Conservation (phyloP, 2,888 invertebrate species). For the Atrina japonica region DNA sequence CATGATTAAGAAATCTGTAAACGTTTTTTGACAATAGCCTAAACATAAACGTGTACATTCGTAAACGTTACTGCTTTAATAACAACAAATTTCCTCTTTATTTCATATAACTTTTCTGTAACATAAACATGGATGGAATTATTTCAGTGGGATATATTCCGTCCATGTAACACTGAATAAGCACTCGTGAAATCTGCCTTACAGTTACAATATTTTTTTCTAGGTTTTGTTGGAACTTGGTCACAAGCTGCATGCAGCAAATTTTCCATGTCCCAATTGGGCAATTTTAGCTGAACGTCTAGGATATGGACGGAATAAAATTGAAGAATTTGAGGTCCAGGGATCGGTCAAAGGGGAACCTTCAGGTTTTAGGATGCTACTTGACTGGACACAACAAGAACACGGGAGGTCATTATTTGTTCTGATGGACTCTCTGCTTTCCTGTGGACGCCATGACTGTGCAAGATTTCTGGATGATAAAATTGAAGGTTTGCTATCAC, state of each 20-base stretch:
- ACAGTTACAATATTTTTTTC: too few relatives aligned
- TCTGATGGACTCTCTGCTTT: slow-evolving; percentile 16
- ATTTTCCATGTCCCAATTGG: slow-evolving; percentile 24
- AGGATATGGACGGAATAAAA: slow-evolving; percentile 21
- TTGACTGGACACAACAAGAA: slow-evolving; percentile 32
- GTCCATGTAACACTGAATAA: too few relatives aligned
- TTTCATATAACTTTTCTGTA: too few relatives aligned
- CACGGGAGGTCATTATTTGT: slow-evolving; percentile 25
- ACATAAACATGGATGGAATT: too few relatives aligned
- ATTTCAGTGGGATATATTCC: too few relatives aligned
- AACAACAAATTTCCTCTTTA: too few relatives aligned
- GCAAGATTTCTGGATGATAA: slow-evolving; percentile 10
- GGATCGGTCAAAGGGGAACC: slow-evolving; percentile 7
- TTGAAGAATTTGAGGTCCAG: slow-evolving; percentile 27
- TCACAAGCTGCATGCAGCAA: slow-evolving; percentile 14
- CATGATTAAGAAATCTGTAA: too few relatives aligned
- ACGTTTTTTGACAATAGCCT: too few relatives aligned
- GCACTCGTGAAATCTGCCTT: too few relatives aligned
- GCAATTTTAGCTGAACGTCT: slow-evolving; percentile 24
- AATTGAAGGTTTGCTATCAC: slow-evolving; percentile 20
- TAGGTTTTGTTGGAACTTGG: slow-evolving; percentile 30
- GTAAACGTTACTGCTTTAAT: too few relatives aligned
- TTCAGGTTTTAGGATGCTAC: slow-evolving; percentile 26
- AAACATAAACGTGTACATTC: too few relatives aligned
- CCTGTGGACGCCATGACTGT: slow-evolving; percentile 26